phyloP scores from a whole-genome alignment of 1,140 invertebrate species.

The Bradysia coprophila region DNA sequence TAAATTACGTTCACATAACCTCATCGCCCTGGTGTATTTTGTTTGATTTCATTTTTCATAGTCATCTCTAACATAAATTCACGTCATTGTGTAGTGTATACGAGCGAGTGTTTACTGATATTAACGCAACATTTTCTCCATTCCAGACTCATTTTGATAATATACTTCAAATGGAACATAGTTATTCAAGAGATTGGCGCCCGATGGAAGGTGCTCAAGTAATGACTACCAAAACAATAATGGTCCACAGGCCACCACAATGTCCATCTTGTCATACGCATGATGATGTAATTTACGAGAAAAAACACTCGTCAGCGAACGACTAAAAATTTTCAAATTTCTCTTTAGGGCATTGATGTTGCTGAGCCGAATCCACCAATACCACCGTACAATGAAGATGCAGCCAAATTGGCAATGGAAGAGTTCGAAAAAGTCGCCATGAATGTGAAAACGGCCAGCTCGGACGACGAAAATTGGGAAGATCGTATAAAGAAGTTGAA shows the following conservation, averaged over 20 bases:
- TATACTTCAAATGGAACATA: conserved; percentile 17
- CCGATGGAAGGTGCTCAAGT: conserved; percentile 11
- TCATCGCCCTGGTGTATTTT: not conserved
- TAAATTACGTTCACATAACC: not conserved
- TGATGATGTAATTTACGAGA: not conserved
- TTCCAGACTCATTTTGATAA: not conserved
- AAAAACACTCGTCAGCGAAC: not conserved
- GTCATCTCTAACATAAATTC: not conserved
- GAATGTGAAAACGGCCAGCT: conserved; percentile 34
- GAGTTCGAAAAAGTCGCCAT: conserved; percentile 49
- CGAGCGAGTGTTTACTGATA: not conserved
- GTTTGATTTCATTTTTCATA: not conserved
- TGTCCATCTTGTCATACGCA: conserved; percentile 17
- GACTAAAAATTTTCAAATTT: not conserved
- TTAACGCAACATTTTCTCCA: not conserved
- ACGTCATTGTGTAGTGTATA: not conserved
- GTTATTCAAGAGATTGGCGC: conserved; percentile 15
- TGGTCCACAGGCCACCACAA: conserved; percentile 18
- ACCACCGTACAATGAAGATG: conserved; percentile 40
- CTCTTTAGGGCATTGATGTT: conserved; percentile 9
- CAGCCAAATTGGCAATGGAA: conserved; percentile 44
- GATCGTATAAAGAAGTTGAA: conserved; percentile 39
- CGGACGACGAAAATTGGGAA: conserved; percentile 49
- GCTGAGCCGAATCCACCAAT: conserved; percentile 11
- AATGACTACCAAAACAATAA: conserved; percentile 11